phyloP scores from a whole-genome alignment of 2,888 invertebrate genomes.

The Mactromeris polynyma region DNA sequence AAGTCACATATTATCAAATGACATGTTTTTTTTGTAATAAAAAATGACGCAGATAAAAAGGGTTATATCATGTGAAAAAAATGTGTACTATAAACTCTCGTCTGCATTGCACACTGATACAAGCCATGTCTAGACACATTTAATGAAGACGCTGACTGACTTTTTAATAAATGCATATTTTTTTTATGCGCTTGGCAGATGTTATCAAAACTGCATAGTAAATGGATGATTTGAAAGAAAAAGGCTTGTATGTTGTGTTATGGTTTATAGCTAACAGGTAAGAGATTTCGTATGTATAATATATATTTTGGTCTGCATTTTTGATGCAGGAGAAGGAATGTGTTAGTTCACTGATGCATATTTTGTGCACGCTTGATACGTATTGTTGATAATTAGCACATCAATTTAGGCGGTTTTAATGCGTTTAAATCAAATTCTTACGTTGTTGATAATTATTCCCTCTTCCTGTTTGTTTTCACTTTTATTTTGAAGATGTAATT shows the following conservation, averaged over 20 bases:
- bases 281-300: slow-evolving; percentile 1
- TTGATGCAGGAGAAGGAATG: not conserved
- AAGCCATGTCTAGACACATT: slow-evolving; percentile 15
- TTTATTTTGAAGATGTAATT: not conserved
- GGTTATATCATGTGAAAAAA: slow-evolving; percentile 28
- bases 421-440: not conserved
- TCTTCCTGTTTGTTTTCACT: not conserved
- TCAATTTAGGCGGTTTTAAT: not conserved
- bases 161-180: slow-evolving; percentile 25
- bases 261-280: slow-evolving; percentile 15
- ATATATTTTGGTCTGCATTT: slow-evolving; percentile 16
- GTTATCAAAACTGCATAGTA: slow-evolving; percentile 18
- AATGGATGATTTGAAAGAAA: slow-evolving; percentile 7
- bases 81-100: slow-evolving; percentile 18
- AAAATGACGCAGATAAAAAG: slow-evolving; percentile 36
- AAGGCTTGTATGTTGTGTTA: slow-evolving; percentile 3
- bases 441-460: not conserved
- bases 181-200: slow-evolving; percentile 15
- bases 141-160: slow-evolving; percentile 20
- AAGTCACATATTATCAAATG: slow-evolving; percentile 28
- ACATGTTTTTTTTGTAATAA: slow-evolving; percentile 21
- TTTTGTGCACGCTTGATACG: not conserved
- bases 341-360: not conserved
- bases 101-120: slow-evolving; percentile 13
- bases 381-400: too few species aligned